These are phyloP conservation scores for Tamias sibiricus DNA, from an alignment of 2,113 vertebrate genomes.

Conservation along the genomic window DNA sequence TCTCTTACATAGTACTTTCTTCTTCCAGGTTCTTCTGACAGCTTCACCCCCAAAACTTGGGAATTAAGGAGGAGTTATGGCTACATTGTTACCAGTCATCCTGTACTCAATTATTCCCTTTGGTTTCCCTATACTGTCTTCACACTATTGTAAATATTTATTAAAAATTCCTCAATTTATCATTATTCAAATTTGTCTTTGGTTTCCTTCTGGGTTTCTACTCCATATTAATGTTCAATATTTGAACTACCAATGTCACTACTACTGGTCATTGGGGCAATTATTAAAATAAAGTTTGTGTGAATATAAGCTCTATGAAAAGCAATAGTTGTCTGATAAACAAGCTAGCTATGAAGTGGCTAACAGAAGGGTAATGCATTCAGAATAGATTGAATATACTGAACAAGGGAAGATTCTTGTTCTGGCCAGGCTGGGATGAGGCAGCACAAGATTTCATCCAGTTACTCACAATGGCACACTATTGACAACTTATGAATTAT, in stretches of 20 bases:
- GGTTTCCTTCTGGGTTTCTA: neutral
- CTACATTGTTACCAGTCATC: too few relatives aligned
- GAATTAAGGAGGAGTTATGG: neutral
- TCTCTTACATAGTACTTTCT: neutral
- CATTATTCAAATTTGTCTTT: neutral
- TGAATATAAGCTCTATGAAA: neutral
- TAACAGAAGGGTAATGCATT: neutral
- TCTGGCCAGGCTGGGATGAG: neutral
- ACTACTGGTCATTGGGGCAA: neutral
- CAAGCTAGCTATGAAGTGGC: neutral
- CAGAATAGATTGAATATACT: neutral
- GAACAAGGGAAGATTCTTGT: neutral
- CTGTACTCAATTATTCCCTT: neutral
- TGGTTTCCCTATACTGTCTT: neutral
- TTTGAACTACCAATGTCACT: neutral
- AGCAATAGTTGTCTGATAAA: neutral
- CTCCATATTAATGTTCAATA: neutral
- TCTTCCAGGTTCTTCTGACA: neutral
- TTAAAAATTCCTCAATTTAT: neutral
- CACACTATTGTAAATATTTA: neutral
- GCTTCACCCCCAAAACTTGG: neutral
- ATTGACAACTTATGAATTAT: neutral
- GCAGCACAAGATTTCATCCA: neutral
- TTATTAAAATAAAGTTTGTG: neutral
- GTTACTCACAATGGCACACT: neutral